phyloP scores from a whole-genome alignment of 2,888 invertebrate species.

The Chrysina gloriosa region DNA sequence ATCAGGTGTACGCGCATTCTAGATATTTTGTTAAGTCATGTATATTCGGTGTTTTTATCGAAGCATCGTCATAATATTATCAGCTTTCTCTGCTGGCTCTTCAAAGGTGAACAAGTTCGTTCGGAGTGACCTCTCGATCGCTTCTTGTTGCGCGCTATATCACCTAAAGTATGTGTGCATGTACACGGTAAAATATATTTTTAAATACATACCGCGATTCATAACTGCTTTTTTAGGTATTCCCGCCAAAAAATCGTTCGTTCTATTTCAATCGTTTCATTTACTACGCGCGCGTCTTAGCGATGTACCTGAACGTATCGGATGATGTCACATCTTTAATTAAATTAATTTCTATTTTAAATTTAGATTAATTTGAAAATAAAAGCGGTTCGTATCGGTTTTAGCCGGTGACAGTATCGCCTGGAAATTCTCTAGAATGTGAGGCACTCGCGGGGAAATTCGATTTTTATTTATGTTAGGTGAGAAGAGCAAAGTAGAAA shows the following conservation, averaged over 20 bases:
- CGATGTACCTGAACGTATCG: too few species aligned
- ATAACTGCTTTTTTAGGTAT: too few species aligned
- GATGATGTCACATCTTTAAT: neutral
- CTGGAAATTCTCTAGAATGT: neutral
- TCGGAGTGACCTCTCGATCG: slow-evolving; percentile 23
- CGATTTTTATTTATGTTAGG: neutral
- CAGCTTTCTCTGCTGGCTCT: slow-evolving; percentile 37
- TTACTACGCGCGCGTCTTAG: too few species aligned
- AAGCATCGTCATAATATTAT: slow-evolving; percentile 26
- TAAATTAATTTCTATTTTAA: slow-evolving; percentile 8
- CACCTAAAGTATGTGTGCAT: too few species aligned
- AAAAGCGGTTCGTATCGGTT: neutral
- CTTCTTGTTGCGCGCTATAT: neutral
- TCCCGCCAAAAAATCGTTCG: too few species aligned
- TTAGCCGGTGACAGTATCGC: neutral
- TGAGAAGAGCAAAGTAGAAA: too few species aligned
- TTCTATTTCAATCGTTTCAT: too few species aligned
- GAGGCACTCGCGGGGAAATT: neutral
- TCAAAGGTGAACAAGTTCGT: slow-evolving; percentile 39
- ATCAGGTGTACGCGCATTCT: neutral
- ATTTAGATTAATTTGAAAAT: neutral
- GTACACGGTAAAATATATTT: too few species aligned
- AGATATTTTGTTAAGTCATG: neutral
- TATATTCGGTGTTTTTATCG: neutral
- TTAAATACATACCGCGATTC: too few species aligned